These are phyloP conservation scores for Phodopus roborovskii DNA, from an alignment of 2,113 vertebrate species.

Conservation along the genomic window DNA sequence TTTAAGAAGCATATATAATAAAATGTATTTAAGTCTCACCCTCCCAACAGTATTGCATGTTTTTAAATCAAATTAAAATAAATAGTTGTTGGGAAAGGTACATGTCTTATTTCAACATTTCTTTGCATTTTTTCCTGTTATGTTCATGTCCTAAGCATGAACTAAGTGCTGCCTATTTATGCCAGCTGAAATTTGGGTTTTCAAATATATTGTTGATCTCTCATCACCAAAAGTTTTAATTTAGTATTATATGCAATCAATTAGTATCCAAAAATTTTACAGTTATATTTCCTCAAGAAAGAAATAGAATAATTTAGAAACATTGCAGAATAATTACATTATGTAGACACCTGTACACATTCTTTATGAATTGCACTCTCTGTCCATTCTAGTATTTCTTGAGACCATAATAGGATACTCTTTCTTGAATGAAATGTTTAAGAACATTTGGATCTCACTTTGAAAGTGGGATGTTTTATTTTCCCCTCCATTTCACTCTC, in stretches of 20 bases:
- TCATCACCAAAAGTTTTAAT: not conserved
- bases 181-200: not conserved
- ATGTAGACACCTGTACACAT: not conserved
- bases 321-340: not conserved
- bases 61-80: not conserved
- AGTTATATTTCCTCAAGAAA: not conserved
- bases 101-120: not conserved
- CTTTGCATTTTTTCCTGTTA: not conserved
- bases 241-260: not conserved
- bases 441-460: conserved; percentile 63
- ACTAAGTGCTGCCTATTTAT: not conserved
- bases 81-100: not conserved
- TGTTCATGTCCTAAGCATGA: not conserved
- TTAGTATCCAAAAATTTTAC: not conserved
- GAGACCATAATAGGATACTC: not conserved
- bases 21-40: not conserved
- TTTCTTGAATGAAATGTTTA: conserved; percentile 39
- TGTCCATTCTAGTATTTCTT: not conserved
- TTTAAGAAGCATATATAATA: not conserved
- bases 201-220: not conserved
- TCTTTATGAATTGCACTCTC: not conserved
- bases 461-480: conserved; percentile 74
- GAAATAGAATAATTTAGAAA: not conserved
- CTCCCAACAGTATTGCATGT: not conserved
- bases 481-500: conserved; percentile 77